Base-by-base conservation (phyloP, 1,140 invertebrate species). In the Pristionchus pacificus region DNA sequence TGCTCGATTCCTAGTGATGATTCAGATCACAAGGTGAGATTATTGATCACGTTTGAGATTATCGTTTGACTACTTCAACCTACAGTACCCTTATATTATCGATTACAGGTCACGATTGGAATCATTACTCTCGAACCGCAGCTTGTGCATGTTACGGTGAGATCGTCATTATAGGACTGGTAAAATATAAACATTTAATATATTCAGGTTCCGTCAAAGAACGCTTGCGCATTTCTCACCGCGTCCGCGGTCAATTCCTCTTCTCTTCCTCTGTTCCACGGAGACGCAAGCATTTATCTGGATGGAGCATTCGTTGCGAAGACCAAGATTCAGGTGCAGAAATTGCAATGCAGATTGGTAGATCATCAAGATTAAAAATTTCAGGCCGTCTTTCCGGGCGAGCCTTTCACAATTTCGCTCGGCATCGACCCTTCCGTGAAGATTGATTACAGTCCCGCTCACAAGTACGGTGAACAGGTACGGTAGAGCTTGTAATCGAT, bases 231-330 rank as follows among this genome's bases (percentile, higher is more conserved):
- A 49, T 86, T 80, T 78, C 76, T 86, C 57, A 79, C 80, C 32
- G 85, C 86, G 29, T 78, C 80, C 58, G 81, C 84, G 10, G 76
- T 75, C 65, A 86, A 86, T 73, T 77, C 69, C n/a, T 84, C 83
- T 6, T 70, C 72, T 29, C 86, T 80, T 72, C 77, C 82, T 15
- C 74, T 86, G 14, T 71, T 86, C 25, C 32, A 79, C 49, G 85
- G 86, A 68, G 72, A 77, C 25, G 83, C 85, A 10, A 84, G 78
- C n/a, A 84, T 86, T 57, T 86, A 85, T 74, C 73, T 87, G 27
- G 83, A 86, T 71, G 85, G 85, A 73, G 84, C 76, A 64, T 86
- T 87, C 76, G 82, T 86, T n/a, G 80, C 83, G 29, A 86, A 85
- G 78, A 84, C 83, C 38, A 49, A 27, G 30, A 66, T n/a, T n/a